Evolutionary conservation across 2,888 invertebrate genomes (phyloP), one percentile per base, ranked within the genome.

Genomic region (Conomelus anceps): DNA sequence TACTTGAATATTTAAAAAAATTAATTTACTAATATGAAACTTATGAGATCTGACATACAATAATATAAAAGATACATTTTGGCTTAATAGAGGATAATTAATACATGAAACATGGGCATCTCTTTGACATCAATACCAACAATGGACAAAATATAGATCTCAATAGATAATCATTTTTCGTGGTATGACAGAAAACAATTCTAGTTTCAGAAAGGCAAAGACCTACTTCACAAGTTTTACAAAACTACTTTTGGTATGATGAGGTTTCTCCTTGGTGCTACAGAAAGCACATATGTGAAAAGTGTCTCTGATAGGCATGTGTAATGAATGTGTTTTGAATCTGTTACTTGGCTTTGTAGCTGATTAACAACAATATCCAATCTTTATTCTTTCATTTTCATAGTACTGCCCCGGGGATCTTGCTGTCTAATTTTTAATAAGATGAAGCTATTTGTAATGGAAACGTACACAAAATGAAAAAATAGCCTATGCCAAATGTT

Each of bases 391-490:
- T 41, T 41, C 17, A 41, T 17, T 17, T 41, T 11, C 41, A 41
- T 17, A 41, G 11, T 11, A 17, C 13, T 17, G 11, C 41, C 41
- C 17, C 41, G 13, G 11, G 17, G 17, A 11, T 84, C 20, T 84
- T 6, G n/a, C 22, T 84, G 6, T 84, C 84, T n/a, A 17, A 85
- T 88, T 41, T 90, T 90, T 86, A 89, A 90, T 17, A 92, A 63
- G 87, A 91, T 90, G 90, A 88, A 91, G 13, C 90, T 9, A 90
- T 92, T 92, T 6, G 92, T 91, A 20, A 92, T 90, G 22, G 89
- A 87, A n/a, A 92, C 90, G 91, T 92, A 92, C 13, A 92, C 41
- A 88, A 92, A 91, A 90, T 92, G 91, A 89, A 91, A 92, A 87
- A 92, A 92, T 92, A 92, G 92, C n/a, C n/a, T 4, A 20, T 84